Evolutionary conservation across 2,888 invertebrate species (phyloP).

Genomic region (Lasioglossum pauxillum): DNA sequence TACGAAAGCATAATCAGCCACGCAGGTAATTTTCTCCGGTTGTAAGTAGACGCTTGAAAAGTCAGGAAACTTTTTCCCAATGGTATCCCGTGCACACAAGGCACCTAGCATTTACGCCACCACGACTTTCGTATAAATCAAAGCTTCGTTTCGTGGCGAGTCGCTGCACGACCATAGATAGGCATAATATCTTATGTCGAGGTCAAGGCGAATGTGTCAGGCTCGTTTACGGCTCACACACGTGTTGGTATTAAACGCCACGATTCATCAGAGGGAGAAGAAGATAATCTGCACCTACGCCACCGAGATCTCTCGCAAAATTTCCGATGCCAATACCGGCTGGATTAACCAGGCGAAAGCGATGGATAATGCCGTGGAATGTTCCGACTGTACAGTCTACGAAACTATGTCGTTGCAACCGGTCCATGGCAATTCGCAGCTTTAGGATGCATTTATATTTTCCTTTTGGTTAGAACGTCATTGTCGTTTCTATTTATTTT

Average conservation of each 20-base stretch:
- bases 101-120: conserved; percentile 56
- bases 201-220: conserved; percentile 77
- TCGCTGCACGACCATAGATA: conserved; percentile 66
- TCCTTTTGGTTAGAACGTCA: background rate
- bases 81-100: conserved; percentile 16
- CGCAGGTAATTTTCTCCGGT: conserved; percentile 23
- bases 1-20: conserved; percentile 18
- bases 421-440: background rate
- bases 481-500: background rate
- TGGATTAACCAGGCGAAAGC: conserved; percentile 19
- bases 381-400: background rate
- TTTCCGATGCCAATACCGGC: conserved; percentile 34
- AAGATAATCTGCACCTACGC: conserved; percentile 59
- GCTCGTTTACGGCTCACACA: conserved; percentile 71
- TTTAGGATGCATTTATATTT: background rate
- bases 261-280: conserved; percentile 59
- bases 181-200: conserved; percentile 76
- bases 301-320: conserved; percentile 49
- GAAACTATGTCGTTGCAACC: background rate
- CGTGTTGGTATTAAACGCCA: conserved; percentile 68
- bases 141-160: conserved; percentile 76
- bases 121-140: conserved; percentile 76
- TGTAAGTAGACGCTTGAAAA: conserved; percentile 29
- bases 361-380: background rate
- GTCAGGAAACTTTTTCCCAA: background rate